Percentiles rank a stretch among this genome's conserved stretches.
Evolutionary conservation across 2,797 vertebrate genomes (phyloP).

Genomic region (Cygnus olor): DNA sequence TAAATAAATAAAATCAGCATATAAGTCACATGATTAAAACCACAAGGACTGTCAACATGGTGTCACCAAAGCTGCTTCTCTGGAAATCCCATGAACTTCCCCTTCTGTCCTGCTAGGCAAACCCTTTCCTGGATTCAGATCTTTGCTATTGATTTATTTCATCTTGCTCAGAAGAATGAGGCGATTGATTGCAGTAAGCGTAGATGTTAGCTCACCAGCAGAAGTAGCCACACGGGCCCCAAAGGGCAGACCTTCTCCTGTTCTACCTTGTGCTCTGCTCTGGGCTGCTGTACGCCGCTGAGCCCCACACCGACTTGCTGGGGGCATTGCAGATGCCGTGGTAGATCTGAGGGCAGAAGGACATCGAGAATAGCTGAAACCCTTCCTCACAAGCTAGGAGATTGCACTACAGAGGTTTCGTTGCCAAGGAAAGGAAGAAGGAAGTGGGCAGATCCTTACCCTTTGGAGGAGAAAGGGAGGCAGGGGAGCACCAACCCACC

Average conservation of each 20-base stretch:
- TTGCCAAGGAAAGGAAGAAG: neutral
- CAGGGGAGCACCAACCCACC: fast-evolving
- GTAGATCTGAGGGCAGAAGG: neutral
- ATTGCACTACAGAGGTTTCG: neutral
- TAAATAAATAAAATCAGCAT: no score
- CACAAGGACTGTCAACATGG: neutral
- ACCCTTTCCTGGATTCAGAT: neutral
- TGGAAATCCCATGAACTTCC: neutral
- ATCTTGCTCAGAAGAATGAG: neutral
- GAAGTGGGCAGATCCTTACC: neutral
- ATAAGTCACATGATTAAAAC: neutral
- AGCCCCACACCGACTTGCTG: neutral
- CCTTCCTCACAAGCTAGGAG: neutral
- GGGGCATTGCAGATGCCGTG: neutral
- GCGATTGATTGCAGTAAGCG: neutral
- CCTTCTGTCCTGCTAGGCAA: neutral
- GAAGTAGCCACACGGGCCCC: neutral
- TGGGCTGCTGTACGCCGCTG: neutral
- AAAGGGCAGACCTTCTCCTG: neutral
- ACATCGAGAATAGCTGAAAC: neutral
- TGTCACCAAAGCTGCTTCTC: neutral
- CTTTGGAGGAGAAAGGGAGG: neutral
- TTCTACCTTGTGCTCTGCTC: fast-evolving
- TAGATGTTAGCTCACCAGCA: neutral
- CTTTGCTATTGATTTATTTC: neutral